Conservation (phyloP, 2,113 vertebrate species). For the Gnathonemus echidnorhynchus region DNA sequence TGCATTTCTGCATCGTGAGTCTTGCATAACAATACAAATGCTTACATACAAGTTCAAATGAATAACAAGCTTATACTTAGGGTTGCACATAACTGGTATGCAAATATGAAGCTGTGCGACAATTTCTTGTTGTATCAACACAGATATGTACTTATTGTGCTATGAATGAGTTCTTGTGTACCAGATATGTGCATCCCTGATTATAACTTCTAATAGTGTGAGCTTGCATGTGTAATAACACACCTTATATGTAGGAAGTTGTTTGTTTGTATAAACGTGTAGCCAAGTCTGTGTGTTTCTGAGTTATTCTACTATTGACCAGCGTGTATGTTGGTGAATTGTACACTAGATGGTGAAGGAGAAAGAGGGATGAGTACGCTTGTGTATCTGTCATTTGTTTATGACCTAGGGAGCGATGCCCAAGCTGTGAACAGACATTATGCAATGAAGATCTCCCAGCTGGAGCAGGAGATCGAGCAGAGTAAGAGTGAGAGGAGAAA, state of each 20-base stretch:
- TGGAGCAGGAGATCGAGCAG: constrained; percentile 56
- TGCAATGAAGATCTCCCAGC: constrained; percentile 58
- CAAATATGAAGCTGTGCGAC: neutral
- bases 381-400: constrained; percentile 12
- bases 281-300: neutral
- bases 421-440: constrained; percentile 63
- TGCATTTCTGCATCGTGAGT: neutral
- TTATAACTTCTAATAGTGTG: neutral
- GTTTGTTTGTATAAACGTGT: neutral
- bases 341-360: neutral
- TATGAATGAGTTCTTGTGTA: neutral
- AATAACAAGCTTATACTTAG: neutral
- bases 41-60: neutral
- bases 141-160: neutral
- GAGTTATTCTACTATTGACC: neutral
- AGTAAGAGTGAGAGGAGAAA: constrained; percentile 58
- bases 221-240: neutral
- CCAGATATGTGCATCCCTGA: neutral
- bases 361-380: neutral
- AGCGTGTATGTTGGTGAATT: neutral
- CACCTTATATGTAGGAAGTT: neutral
- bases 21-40: neutral
- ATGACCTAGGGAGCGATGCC: constrained; percentile 60
- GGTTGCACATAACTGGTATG: neutral
- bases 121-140: neutral